phyloP scores from a whole-genome alignment of 2,888 invertebrate species.

The Plagodis pulveraria region DNA sequence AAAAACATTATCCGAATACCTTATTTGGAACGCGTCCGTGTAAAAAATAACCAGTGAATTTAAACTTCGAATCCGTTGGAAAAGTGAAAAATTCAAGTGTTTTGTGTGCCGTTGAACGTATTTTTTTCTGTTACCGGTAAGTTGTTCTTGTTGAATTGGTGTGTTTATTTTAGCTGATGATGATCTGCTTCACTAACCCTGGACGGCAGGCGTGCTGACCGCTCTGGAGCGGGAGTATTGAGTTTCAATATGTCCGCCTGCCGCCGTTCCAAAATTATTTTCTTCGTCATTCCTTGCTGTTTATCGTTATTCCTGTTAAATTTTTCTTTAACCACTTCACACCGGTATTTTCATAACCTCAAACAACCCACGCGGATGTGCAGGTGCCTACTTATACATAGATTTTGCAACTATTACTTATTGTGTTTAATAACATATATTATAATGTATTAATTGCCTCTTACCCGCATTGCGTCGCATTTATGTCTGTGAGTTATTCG shows the following conservation, averaged over 20 bases:
- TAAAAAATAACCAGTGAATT: conserved; percentile 58
- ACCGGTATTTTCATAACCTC: conserved; percentile 69
- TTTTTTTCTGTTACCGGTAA: conserved; percentile 74
- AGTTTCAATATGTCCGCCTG: conserved; percentile 79
- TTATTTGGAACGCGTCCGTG: conserved; percentile 62
- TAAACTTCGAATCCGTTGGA: conserved; percentile 60
- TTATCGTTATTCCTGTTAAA: conserved; percentile 40
- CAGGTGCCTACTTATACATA: conserved; percentile 2
- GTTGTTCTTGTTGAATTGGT: conserved; percentile 46
- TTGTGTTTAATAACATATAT: conserved; percentile 39
- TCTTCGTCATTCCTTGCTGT: conserved; percentile 59
- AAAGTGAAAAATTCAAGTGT: conserved; percentile 64
- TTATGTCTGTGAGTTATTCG: conserved; percentile 13
- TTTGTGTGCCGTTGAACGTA: conserved; percentile 69
- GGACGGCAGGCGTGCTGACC: conserved; percentile 54
- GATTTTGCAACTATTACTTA: background rate
- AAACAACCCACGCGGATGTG: conserved; percentile 42
- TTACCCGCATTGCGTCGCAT: conserved; percentile 38
- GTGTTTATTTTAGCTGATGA: conserved; percentile 50
- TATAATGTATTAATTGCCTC: conserved; percentile 19
- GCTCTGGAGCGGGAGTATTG: conserved; percentile 74
- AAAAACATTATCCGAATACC: conserved; percentile 48
- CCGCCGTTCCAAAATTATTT: conserved; percentile 71
- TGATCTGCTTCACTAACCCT: conserved; percentile 46
- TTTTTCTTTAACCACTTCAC: conserved; percentile 45